Percentiles rank a stretch among this genome's conserved stretches.
These are phyloP conservation scores for Lepetodrilus schrolli DNA, from an alignment of 2,888 invertebrate species.

Conservation along the genomic window DNA sequence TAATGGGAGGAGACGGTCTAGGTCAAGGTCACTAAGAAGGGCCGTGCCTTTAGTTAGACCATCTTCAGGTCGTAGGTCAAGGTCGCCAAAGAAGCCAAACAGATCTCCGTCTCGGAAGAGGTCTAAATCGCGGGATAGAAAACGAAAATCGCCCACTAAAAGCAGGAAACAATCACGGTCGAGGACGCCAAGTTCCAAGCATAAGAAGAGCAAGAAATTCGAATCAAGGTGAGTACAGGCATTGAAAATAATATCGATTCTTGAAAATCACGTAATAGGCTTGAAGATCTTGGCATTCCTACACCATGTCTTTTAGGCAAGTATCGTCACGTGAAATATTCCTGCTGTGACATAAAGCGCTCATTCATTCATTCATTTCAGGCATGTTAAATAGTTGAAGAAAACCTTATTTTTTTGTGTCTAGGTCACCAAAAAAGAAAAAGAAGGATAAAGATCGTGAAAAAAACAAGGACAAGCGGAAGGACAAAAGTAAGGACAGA, in stretches of 20 bases:
- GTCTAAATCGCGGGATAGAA: slow-evolving; percentile 38
- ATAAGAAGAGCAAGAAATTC: slow-evolving; percentile 40
- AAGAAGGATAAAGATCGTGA: slow-evolving; percentile 36
- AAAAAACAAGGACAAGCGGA: slow-evolving; percentile 32
- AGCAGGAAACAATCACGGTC: slow-evolving; percentile 53
- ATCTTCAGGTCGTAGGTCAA: slow-evolving; percentile 11
- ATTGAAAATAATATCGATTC: neutral
- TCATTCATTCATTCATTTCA: too few species aligned
- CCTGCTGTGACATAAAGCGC: too few species aligned
- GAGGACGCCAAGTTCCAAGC: slow-evolving; percentile 48
- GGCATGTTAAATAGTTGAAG: too few species aligned
- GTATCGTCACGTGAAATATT: too few species aligned
- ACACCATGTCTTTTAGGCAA: too few species aligned
- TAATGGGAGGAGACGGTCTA: slow-evolving; percentile 29
- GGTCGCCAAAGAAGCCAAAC: slow-evolving; percentile 37
- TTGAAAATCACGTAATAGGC: neutral
- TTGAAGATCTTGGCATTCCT: too few species aligned
- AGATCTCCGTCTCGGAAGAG: slow-evolving; percentile 42
- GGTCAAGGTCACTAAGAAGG: slow-evolving; percentile 39
- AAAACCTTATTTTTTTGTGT: neutral
- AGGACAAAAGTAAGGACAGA: slow-evolving; percentile 36
- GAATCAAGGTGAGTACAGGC: slow-evolving; percentile 38
- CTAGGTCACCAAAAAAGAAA: slow-evolving; percentile 36
- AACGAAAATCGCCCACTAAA: slow-evolving; percentile 42
- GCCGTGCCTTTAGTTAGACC: slow-evolving; percentile 26